Evolutionary conservation across 92 coral and sea anemone genomes (phyloP).

Genomic region (Umimayanthus kanabou): DNA sequence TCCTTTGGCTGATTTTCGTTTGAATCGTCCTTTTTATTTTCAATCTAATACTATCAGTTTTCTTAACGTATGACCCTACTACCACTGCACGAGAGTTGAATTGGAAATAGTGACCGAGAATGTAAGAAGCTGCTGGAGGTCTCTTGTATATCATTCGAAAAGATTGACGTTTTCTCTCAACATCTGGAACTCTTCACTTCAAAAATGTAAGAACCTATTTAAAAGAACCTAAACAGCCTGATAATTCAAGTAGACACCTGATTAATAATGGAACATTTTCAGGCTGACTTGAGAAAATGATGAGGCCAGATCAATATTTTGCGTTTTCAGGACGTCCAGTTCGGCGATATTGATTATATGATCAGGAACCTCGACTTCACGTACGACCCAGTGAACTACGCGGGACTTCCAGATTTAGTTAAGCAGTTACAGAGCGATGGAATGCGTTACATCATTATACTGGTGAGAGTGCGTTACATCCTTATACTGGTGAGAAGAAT

Average conservation of each 20-base stretch:
- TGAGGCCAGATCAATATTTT: too few species aligned
- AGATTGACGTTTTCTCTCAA: not conserved
- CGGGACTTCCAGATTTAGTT: conserved; percentile 84
- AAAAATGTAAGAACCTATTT: too few species aligned
- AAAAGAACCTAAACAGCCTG: not conserved
- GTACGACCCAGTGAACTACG: conserved; percentile 69
- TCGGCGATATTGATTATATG: conserved; percentile 96
- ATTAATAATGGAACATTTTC: too few species aligned
- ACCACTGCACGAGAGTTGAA: not conserved
- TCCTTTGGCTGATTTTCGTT: too few species aligned
- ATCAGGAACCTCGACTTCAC: conserved; percentile 91
- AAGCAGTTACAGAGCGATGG: conserved; percentile 78
- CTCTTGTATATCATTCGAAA: too few species aligned
- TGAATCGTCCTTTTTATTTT: too few species aligned
- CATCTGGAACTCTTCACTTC: too few species aligned
- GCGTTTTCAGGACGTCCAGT: conserved; percentile 84
- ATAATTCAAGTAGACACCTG: too few species aligned
- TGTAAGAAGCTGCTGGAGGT: not conserved
- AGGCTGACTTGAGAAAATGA: too few species aligned
- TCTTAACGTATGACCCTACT: not conserved
- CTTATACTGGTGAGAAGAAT: conserved; percentile 57
- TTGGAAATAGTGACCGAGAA: not conserved
- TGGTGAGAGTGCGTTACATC: conserved; percentile 33
- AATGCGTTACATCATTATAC: conserved; percentile 77
- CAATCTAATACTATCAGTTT: too few species aligned